Base-by-base conservation (phyloP, 2,888 invertebrate species). In the Gandaritis pyraliata region DNA sequence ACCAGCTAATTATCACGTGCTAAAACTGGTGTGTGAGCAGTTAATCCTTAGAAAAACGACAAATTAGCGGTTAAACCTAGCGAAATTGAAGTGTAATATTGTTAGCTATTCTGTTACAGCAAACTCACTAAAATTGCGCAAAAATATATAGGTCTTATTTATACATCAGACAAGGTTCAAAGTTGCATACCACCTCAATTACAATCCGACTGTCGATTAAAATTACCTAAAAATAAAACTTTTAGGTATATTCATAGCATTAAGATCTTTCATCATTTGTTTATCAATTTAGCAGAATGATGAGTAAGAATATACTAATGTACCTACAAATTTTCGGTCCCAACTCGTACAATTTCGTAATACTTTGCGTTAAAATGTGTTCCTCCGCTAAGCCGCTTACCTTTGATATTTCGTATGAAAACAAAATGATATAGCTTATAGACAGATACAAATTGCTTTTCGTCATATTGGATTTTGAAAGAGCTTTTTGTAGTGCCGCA, bases 391-490 rank as follows among this genome's bases (percentile, higher is more conserved):
- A 70, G 69, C 67, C 48, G 65, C 66, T 67, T 73, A 71, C 65
- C 58, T 69, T 70, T 71, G 66, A 69, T 71, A 70, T 67, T 66
- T 47, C 56, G 61, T 58, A 71, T 65, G 61, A 66, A 65, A 68
- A 69, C 66, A 65, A 68, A 69, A 69, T 65, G 65, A 71, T 65
- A 67, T 61, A 61, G 48, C 48, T 36, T 55, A 52, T 47, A 51
- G 62, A 68, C 57, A 66, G 52, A 68, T 45, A 69, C 59, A 70
- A 70, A 71, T 69, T 72, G 70, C 63, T 71, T 73, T 72, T 66
- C 60, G 63, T 64, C 43, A 57, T 69, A 70, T 71, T 69, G 64
- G 64, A 70, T 72, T 67, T 71, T 64, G 57, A 49, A 58, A 58
- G 60, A 66, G 50, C 65, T 67, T 63, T 61, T 69, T 63, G 67